Base-by-base conservation (phyloP, 1,140 invertebrate genomes). In the Ceratina calcarata region DNA sequence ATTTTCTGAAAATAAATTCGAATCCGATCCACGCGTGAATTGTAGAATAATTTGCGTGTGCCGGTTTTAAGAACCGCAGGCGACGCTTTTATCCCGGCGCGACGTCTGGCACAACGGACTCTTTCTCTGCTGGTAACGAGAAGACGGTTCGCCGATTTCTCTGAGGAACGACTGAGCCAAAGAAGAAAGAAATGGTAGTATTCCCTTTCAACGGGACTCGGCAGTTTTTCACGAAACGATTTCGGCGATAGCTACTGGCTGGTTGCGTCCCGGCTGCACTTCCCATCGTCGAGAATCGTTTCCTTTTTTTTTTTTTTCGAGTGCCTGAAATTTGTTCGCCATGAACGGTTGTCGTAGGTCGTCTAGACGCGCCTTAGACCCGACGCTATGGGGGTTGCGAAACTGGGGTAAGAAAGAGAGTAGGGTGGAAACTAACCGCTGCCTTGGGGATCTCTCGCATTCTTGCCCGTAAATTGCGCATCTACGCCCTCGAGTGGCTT, bases 301-400 rank as follows among this genome's bases (percentile, higher is more conserved):
- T 45, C 37, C 79, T 80, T 78, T 78, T 66, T 66, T 62, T 32
- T 83, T 75, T 78, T 81, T 66, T 66, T 67, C 51, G 53, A 7
- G 16, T 32, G 20, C 53, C 53, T 22, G 82, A 62, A 67, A 72
- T 71, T 82, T 82, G 61, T 57, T 73, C 22, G 37, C 58, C 61
- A 49, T 20, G 49, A 16, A 85, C 72, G 78, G 37, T 87, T 87
- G 85, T 61, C 66, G 58, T 86, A 84, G 82, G 82, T 85, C 85
- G 85, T 89, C 83, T 81, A 84, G 86, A 88, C 86, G 64, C 78
- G 69, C 60, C 84, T 75, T 55, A 57, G 71, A 51, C 24, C 37
- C 27, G 27, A 4, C 27, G 27, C 27, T 18, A 0, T 6, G 10
- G 16, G 37, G 15, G 18, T 61, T 20, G 16, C 66, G 61, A 55